Base-by-base conservation (phyloP, 2,888 invertebrate genomes). In the Drosophila nr. perissopoda region DNA sequence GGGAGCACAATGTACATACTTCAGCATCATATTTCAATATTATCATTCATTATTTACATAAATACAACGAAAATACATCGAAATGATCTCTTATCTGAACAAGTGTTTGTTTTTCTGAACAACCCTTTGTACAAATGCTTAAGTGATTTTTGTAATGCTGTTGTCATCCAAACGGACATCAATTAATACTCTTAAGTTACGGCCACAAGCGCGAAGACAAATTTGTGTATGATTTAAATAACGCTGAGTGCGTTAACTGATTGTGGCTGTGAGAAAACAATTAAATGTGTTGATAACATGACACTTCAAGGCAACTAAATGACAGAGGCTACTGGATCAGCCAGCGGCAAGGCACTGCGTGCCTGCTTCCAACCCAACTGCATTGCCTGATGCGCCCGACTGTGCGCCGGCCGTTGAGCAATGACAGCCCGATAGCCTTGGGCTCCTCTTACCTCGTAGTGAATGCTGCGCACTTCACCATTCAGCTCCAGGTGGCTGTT, bases 401-500 rank as follows among this genome's bases (percentile, higher is more conserved):
- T 91, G 68, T 89, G 84, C 63, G 89, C 90, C 56, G 91, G 91
- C 36, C 89, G 82, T 27, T 92, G 78, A 83, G 87, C 69, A 25
- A 93, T 89, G 13, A 90, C 88, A 62, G 90, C 91, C 58, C 82
- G 82, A 58, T 71, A 79, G 56, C 78, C 86, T 60, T 65, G 79
- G 36, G 58, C 62, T 11, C 83, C 86, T 52, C 82, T 65, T 61
- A 80, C 80, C 75, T 91, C 90, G 70, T 91, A 92, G 73, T 91
- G 90, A 1, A 92, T 91, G 75, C 90, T 89, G 40, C 92, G 86
- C 34, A 92, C 84, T 69, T 87, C 87, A n/a, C 92, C 93, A 51
- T 82, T 90, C 11, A 91, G 91, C 71, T 93, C 92, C 27, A 92
- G 75, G 38, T 92, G 80, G 49, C 90, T 91, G 83, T 92, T 91